A percentile compares a stretch with the other conserved stretches of the same genome.
These are phyloP conservation scores for Mirounga angustirostris DNA, from an alignment of 2,113 vertebrate genomes.

Conservation along the genomic window DNA sequence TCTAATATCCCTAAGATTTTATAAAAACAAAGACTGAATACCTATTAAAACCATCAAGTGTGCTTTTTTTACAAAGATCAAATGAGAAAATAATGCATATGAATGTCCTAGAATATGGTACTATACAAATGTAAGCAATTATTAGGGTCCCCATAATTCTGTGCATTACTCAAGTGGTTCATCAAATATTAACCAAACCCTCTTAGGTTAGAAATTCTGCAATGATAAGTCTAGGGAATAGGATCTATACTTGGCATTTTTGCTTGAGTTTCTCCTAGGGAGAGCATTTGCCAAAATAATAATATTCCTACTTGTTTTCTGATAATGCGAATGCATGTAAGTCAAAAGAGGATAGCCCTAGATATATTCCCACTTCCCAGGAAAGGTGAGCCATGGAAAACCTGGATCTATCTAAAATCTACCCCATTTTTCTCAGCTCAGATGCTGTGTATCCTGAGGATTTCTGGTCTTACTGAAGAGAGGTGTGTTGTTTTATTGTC, in stretches of 20 bases:
- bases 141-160: not conserved
- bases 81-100: conserved; percentile 45
- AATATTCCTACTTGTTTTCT: conserved; percentile 61
- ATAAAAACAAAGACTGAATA: not conserved
- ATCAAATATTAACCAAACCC: conserved; percentile 63
- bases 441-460: conserved; percentile 63
- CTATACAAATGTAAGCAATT: conserved; percentile 27
- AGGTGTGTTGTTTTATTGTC: conserved; percentile 35
- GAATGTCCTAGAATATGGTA: not conserved
- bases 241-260: not conserved
- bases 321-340: conserved; percentile 11
- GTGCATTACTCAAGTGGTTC: not conserved
- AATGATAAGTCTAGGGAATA: not conserved
- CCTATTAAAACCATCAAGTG: not conserved
- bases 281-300: not conserved
- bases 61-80: not conserved
- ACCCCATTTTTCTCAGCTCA: conserved; percentile 60
- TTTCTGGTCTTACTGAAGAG: conserved; percentile 70
- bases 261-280: conserved; percentile 10
- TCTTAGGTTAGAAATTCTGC: conserved; percentile 62
- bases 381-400: conserved; percentile 61
- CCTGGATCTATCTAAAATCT: conserved; percentile 52
- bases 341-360: conserved; percentile 63
- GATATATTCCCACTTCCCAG: conserved; percentile 27
- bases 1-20: not conserved